These are phyloP conservation scores for Poecile atricapillus DNA, from an alignment of 2,113 vertebrate genomes.

Conservation along the genomic window DNA sequence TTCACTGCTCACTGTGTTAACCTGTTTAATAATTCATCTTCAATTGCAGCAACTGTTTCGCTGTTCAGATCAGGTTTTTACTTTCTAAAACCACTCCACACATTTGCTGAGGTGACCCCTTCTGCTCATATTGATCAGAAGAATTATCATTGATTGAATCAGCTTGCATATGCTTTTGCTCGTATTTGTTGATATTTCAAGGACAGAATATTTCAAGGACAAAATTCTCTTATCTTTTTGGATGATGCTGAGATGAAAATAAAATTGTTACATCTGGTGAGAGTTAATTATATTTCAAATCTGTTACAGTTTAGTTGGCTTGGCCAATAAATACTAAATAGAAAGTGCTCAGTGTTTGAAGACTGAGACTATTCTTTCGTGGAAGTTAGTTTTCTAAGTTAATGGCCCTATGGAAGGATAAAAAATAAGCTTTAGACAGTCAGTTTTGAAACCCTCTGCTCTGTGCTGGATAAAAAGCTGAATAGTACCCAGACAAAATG, in stretches of 20 bases:
- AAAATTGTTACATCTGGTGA: neutral
- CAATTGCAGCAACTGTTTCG: neutral
- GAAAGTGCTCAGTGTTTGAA: neutral
- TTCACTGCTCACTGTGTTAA: neutral
- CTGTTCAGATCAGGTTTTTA: neutral
- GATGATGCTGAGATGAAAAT: neutral
- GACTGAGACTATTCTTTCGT: neutral
- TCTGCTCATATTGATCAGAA: neutral
- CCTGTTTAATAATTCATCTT: neutral
- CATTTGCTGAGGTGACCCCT: neutral
- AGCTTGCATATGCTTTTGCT: neutral
- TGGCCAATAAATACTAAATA: neutral
- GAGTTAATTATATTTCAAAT: slow-evolving; percentile 14
- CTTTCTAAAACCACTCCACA: neutral
- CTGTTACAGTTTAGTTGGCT: neutral
- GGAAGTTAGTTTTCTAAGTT: neutral
- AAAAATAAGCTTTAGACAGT: neutral
- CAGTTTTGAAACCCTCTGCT: neutral
- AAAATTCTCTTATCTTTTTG: neutral
- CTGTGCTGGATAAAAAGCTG: neutral
- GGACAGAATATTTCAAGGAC: neutral
- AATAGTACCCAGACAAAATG: neutral
- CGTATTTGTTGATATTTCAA: neutral
- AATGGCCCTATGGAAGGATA: neutral
- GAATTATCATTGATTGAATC: neutral